Evolutionary conservation across 2,888 invertebrate species (phyloP).

Genomic region (Meiosimyza decipiens): DNA sequence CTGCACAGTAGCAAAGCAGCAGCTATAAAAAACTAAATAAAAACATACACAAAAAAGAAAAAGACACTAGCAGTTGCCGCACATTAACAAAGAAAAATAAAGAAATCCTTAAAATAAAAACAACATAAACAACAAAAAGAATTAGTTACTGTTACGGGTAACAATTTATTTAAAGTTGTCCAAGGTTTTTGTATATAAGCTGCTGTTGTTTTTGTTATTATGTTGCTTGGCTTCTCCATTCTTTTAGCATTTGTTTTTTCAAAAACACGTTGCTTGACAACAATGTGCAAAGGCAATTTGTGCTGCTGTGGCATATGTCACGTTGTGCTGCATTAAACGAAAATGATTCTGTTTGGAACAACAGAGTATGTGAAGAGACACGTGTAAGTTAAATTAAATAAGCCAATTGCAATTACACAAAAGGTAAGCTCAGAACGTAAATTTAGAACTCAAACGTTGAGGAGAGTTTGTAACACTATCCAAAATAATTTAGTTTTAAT

Average conservation of each 20-base stretch:
- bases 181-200: not conserved
- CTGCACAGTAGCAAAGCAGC: constrained; percentile 8
- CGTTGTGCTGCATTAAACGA: not conserved
- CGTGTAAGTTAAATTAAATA: not conserved
- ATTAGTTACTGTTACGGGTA: constrained; percentile 1
- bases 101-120: too few species aligned
- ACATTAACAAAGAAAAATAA: too few species aligned
- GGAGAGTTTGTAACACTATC: too few species aligned
- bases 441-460: too few species aligned
- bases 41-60: too few species aligned
- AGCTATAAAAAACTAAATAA: not conserved
- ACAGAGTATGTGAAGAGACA: not conserved
- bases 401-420: not conserved
- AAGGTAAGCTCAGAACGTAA: too few species aligned
- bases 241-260: not conserved
- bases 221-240: not conserved
- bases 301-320: not conserved
- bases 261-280: not conserved
- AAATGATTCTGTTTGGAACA: too few species aligned
- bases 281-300: constrained; percentile 9
- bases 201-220: constrained; percentile 4
- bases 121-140: constrained; percentile 10
- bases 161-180: constrained; percentile 19
- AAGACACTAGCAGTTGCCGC: too few species aligned
- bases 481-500: too few species aligned